Evolutionary conservation across 2,888 invertebrate species (phyloP), one percentile per base, ranked within the genome.

Genomic region (Ypsolopha scabrella): DNA sequence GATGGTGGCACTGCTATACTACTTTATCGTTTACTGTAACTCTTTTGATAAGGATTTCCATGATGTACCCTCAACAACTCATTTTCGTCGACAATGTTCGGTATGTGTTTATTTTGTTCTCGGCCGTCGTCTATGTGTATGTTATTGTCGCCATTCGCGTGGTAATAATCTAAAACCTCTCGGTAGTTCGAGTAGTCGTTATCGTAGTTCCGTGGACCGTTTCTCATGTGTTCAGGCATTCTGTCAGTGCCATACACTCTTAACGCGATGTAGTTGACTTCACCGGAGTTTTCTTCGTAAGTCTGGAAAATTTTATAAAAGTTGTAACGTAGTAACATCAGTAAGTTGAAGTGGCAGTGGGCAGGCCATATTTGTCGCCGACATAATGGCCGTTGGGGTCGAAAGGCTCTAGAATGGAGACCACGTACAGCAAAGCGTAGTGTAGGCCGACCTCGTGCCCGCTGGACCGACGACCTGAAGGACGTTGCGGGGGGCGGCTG

Each of bases 161-260:
- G 10, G 14, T n/a, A 10, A 10, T 36, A 47, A 37, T 37, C 33
- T 14, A 48, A 41, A 33, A 33, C 33, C 39, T 47, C 8, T 53
- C 67, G 58, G 47, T 68, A 64, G 46, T 85, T 88, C 4, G 24
- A 24, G 62, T 89, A 88, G 51, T 87, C 72, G 44, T 85, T 68
- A 54, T 88, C 81, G 65, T 91, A 90, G 55, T 75, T 70, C 61
- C 88, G 80, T 0, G 82, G 80, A 2, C 89, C 90, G 49, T 81
- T 68, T 58, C 65, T 75, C 85, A 92, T 90, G 62, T 94, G 91
- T 3, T 67, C 65, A 0, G 94, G 94, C 59, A 83, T 81, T 50
- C 87, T 75, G 53, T 72, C 79, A 0, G 93, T 94, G 1, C 95
- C 95, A 62, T 94, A 93, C n/a, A 95, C 69, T 39, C 90, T 79